phyloP scores from a whole-genome alignment of 2,113 vertebrate genomes.

The Ophiodon elongatus region DNA sequence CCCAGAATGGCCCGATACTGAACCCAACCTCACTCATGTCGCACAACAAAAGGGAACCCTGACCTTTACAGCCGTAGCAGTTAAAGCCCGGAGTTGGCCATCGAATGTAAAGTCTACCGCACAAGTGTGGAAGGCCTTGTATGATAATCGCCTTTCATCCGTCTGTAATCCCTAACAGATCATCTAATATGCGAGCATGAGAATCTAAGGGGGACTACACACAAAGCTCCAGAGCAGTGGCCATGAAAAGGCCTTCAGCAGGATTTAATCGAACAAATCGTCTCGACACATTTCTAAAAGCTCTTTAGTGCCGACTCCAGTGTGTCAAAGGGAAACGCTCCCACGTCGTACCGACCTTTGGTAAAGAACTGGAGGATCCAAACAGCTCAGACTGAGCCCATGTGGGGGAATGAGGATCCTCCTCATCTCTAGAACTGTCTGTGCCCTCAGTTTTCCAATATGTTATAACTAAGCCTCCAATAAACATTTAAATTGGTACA shows the following conservation, averaged over 20 bases:
- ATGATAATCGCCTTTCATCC: background rate
- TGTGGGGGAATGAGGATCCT: background rate
- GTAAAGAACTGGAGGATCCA: background rate
- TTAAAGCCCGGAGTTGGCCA: slow-evolving; percentile 24
- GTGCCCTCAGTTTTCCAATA: background rate
- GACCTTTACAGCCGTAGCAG: slow-evolving; percentile 53
- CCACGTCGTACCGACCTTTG: slow-evolving; percentile 4
- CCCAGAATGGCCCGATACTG: slow-evolving; percentile 11
- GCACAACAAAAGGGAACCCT: background rate
- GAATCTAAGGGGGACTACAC: background rate
- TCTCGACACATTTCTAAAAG: background rate
- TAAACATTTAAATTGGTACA: background rate
- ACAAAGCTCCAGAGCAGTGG: background rate
- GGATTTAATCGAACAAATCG: background rate
- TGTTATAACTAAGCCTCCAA: background rate
- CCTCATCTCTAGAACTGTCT: background rate
- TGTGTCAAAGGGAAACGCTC: slow-evolving; percentile 14
- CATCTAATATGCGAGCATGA: background rate
- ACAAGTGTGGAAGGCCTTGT: background rate
- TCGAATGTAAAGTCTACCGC: background rate
- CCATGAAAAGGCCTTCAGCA: background rate
- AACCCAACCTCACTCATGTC: background rate
- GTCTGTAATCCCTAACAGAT: background rate
- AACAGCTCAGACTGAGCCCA: slow-evolving; percentile 16
- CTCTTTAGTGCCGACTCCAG: slow-evolving; percentile 7